These are phyloP conservation scores for Apamea epomidion DNA, from an alignment of 2,888 invertebrate species.

Conservation along the genomic window DNA sequence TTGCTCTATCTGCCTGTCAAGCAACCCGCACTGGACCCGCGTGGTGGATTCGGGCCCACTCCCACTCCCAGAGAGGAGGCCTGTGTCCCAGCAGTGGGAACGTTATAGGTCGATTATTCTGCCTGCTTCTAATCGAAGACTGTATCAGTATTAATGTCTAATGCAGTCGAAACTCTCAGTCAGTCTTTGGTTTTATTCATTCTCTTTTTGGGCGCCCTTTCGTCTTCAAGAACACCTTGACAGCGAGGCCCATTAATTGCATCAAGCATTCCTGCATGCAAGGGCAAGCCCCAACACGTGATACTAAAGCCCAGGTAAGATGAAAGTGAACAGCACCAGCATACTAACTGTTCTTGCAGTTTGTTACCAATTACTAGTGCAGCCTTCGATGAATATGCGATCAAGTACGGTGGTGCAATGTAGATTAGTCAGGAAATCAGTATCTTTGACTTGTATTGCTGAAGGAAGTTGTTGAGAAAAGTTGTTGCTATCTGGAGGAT, in stretches of 20 bases:
- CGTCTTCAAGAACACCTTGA: neutral
- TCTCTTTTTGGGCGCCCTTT: neutral
- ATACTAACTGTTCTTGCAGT: neutral
- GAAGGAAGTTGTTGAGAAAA: conserved; percentile 12
- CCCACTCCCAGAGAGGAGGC: no score
- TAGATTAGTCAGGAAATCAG: conserved; percentile 37
- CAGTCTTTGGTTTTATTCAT: neutral
- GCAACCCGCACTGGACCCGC: neutral
- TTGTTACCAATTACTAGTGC: conserved; percentile 26
- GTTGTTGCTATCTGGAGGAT: neutral
- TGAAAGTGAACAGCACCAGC: conserved; percentile 31
- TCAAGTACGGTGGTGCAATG: conserved; percentile 24
- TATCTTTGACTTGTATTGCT: neutral
- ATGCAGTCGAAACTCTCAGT: neutral
- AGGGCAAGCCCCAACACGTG: conserved; percentile 33
- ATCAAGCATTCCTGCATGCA: conserved; percentile 17
- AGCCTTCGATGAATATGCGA: conserved; percentile 36
- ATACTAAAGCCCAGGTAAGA: conserved; percentile 4
- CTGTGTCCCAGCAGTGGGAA: neutral
- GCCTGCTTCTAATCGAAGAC: neutral
- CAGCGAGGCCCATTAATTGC: neutral
- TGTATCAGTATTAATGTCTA: neutral
- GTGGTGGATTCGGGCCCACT: neutral
- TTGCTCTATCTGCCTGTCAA: neutral
- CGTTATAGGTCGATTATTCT: neutral